A percentile compares a stretch with the other conserved stretches of the same genome.
Evolutionary conservation across 1,140 invertebrate genomes (phyloP).

Genomic region (Drosophila ohnishii): DNA sequence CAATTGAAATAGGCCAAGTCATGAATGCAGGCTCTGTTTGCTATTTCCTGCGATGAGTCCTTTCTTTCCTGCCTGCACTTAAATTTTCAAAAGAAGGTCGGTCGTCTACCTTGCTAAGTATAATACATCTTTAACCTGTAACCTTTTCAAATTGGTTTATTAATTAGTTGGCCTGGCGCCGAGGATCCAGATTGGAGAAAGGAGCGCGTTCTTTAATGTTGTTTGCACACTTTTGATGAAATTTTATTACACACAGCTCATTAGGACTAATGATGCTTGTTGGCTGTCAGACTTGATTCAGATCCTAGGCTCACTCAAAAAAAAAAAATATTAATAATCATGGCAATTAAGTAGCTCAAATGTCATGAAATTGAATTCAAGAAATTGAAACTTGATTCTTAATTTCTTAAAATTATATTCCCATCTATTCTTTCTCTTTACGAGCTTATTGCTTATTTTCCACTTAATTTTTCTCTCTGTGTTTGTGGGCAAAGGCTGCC

Average conservation of each 20-base stretch:
- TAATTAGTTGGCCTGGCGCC: slow-evolving; percentile 50
- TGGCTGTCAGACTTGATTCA: slow-evolving; percentile 55
- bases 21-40: slow-evolving; percentile 16
- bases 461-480: background rate
- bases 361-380: background rate
- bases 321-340: background rate
- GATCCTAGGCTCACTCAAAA: slow-evolving; percentile 8
- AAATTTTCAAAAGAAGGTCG: background rate
- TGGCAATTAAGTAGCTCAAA: no score
- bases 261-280: slow-evolving; percentile 79
- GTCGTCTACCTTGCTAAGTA: background rate
- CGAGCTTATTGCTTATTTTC: background rate
- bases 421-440: no score
- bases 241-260: slow-evolving; percentile 77
- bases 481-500: slow-evolving; percentile 4
- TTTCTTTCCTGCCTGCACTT: background rate
- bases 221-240: slow-evolving; percentile 64
- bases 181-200: slow-evolving; percentile 4
- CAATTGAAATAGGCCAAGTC: slow-evolving; percentile 31
- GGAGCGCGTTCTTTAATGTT: slow-evolving; percentile 37
- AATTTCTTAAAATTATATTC: no score
- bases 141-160: slow-evolving; percentile 69
- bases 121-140: slow-evolving; percentile 9
- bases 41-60: background rate
- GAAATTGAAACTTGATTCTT: background rate